Conservation (phyloP, 1,140 invertebrate genomes). For the Meloidogyne hapla region DNA sequence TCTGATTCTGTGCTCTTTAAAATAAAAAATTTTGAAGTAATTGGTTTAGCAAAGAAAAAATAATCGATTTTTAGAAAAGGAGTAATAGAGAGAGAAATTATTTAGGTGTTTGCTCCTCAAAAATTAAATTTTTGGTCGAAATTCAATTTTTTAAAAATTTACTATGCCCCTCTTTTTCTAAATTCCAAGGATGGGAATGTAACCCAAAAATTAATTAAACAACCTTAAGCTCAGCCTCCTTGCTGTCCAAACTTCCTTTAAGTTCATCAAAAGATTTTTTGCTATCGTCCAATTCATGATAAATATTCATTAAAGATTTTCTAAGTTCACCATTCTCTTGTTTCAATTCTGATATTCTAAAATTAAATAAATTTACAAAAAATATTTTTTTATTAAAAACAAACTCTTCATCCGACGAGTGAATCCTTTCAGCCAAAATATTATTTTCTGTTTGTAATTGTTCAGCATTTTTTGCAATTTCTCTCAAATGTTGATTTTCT, state of each 20-base stretch:
- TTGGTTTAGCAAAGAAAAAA: too few species aligned
- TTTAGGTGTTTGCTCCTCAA: too few species aligned
- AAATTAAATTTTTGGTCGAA: too few species aligned
- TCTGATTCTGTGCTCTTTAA: constrained; percentile 9
- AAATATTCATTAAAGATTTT: constrained; percentile 1
- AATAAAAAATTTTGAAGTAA: too few species aligned
- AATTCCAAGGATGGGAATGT: too few species aligned
- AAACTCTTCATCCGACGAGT: constrained; percentile 4
- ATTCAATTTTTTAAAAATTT: too few species aligned
- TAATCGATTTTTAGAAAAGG: too few species aligned
- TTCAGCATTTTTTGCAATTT: constrained; percentile 17
- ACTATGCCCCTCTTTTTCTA: too few species aligned
- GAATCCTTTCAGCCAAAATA: constrained; percentile 4
- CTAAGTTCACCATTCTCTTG: constrained; percentile 1
- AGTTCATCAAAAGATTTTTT: neutral
- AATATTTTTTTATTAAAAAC: neutral
- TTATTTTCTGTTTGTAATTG: constrained; percentile 11
- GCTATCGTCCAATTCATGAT: constrained; percentile 21
- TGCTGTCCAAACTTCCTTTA: neutral
- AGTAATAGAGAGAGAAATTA: too few species aligned
- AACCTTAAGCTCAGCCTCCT: constrained; percentile 14
- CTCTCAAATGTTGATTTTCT: constrained; percentile 7
- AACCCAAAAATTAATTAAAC: too few species aligned
- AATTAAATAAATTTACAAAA: neutral
- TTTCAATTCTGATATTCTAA: constrained; percentile 2